phyloP scores from a whole-genome alignment of 2,888 invertebrate genomes.

The Carpatolechia fugitivella region DNA sequence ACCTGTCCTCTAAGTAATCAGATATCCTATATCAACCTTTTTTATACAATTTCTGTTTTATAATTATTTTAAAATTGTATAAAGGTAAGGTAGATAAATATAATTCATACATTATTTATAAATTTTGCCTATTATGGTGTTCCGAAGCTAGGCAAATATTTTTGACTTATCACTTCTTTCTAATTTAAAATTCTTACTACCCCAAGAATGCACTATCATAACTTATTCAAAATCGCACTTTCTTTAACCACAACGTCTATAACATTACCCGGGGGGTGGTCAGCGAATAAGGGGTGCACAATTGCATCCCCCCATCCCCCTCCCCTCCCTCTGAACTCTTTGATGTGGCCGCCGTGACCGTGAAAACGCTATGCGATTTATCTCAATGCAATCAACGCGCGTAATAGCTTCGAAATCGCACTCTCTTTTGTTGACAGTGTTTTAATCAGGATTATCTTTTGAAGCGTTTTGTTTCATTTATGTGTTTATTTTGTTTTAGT shows the following conservation, averaged over 20 bases:
- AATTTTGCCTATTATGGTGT: too few species aligned
- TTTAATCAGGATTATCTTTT: constrained; percentile 20
- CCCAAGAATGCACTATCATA: too few species aligned
- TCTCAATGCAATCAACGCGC: constrained; percentile 38
- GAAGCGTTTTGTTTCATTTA: not conserved
- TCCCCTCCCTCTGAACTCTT: constrained; percentile 55
- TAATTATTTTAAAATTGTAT: too few species aligned
- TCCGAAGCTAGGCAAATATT: too few species aligned
- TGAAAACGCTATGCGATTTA: constrained; percentile 68
- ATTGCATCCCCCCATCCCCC: constrained; percentile 18
- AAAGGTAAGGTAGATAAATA: too few species aligned
- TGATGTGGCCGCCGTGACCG: constrained; percentile 74
- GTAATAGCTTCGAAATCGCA: constrained; percentile 37
- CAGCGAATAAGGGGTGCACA: constrained; percentile 35
- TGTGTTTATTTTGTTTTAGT: not conserved
- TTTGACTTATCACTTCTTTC: too few species aligned
- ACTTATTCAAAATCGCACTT: constrained; percentile 24
- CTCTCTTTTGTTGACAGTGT: constrained; percentile 32
- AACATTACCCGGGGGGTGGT: constrained; percentile 36
- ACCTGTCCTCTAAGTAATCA: too few species aligned
- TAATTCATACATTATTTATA: too few species aligned
- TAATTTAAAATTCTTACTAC: too few species aligned
- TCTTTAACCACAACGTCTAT: constrained; percentile 23
- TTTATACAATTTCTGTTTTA: too few species aligned
- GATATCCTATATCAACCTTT: too few species aligned